These are phyloP conservation scores for Campylorhamphus procurvoides DNA, from an alignment of 2,113 vertebrate genomes.

Conservation along the genomic window DNA sequence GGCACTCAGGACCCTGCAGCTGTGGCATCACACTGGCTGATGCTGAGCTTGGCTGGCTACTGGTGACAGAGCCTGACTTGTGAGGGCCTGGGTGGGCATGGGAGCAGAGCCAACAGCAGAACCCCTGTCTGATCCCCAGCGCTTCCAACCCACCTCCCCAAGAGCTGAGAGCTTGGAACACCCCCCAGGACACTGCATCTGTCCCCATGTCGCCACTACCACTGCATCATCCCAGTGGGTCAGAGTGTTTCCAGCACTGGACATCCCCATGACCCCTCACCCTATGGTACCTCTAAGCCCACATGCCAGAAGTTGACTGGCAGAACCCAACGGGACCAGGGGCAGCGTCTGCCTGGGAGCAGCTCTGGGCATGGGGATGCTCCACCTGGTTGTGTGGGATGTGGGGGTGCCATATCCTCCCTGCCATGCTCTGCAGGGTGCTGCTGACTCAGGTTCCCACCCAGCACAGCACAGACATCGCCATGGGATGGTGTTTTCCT, in stretches of 20 bases:
- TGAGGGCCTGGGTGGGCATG: fast-evolving
- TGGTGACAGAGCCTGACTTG: fast-evolving
- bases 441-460: slow-evolving; percentile 48
- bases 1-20: neutral
- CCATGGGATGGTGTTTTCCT: slow-evolving; percentile 22
- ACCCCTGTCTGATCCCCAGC: fast-evolving
- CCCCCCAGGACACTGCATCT: neutral
- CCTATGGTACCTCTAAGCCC: neutral
- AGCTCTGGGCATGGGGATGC: fast-evolving
- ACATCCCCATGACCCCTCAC: neutral
- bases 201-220: fast-evolving
- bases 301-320: fast-evolving
- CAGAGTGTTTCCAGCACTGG: neutral
- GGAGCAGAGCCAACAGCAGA: neutral
- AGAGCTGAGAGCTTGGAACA: neutral
- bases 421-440: neutral
- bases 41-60: neutral
- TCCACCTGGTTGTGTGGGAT: fast-evolving
- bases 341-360: neutral
- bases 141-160: neutral
- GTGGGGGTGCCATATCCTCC: neutral
- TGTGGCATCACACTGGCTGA: fast-evolving
- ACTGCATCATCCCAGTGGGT: neutral
- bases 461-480: neutral
- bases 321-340: neutral